phyloP scores from a whole-genome alignment of 1,140 invertebrate species.

The Chelonus insularis region DNA sequence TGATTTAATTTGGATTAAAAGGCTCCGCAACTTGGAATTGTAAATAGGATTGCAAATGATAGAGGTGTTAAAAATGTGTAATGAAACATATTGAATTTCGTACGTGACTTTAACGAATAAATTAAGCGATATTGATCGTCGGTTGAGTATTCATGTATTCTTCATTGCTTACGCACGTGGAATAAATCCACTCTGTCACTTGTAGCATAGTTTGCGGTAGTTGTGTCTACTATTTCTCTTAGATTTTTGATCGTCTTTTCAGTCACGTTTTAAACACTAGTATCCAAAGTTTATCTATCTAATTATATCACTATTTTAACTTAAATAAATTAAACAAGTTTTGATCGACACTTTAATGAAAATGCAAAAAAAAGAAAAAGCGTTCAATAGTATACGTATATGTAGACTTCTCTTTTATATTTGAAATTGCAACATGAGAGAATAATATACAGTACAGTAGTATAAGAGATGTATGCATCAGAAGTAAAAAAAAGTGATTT shows the following conservation, averaged over 20 bases:
- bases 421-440: too few species aligned
- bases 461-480: too few species aligned
- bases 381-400: too few species aligned
- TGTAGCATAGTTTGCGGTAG: neutral
- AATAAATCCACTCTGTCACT: slow-evolving; percentile 7
- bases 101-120: slow-evolving; percentile 11
- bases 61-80: slow-evolving; percentile 13
- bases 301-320: too few species aligned
- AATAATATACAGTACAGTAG: too few species aligned
- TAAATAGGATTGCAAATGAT: neutral
- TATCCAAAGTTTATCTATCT: too few species aligned
- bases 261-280: too few species aligned
- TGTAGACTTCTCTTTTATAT: too few species aligned
- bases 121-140: slow-evolving; percentile 20
- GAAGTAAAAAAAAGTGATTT: too few species aligned
- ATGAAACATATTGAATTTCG: neutral
- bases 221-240: neutral
- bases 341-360: too few species aligned
- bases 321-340: too few species aligned
- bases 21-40: neutral
- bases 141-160: slow-evolving; percentile 4
- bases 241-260: neutral
- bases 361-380: too few species aligned
- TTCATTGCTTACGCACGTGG: slow-evolving; percentile 20
- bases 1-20: neutral